A percentile compares a stretch with the other conserved stretches of the same genome.
Conservation (phyloP, 2,797 vertebrate genomes). For the Balearica regulorum region DNA sequence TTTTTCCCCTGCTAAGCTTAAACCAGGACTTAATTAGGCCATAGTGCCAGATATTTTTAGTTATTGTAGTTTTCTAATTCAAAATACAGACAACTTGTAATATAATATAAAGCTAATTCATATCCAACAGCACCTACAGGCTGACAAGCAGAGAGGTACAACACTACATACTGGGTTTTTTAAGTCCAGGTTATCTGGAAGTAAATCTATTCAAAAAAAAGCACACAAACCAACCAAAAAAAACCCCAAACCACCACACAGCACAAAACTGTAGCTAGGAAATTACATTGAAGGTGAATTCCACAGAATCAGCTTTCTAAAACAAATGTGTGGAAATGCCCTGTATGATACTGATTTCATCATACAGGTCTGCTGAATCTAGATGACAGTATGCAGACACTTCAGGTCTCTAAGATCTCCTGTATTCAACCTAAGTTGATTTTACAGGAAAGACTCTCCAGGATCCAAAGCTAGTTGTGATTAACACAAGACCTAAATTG, state of each 20-base stretch:
- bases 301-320: background rate
- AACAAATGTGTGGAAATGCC: background rate
- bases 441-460: background rate
- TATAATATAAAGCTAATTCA: background rate
- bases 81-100: background rate
- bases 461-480: background rate
- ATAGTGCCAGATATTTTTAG: background rate
- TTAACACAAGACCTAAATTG: background rate
- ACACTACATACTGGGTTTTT: background rate
- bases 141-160: background rate
- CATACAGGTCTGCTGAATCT: background rate
- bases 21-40: background rate
- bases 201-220: background rate
- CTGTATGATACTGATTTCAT: background rate
- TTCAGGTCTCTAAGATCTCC: background rate
- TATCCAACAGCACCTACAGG: background rate
- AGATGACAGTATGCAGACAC: background rate
- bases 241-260: background rate
- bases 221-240: background rate
- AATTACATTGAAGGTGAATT: background rate
- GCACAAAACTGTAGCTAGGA: background rate
- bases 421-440: background rate
- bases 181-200: background rate
- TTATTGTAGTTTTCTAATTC: background rate
- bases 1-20: background rate